Evolutionary conservation across 2,113 vertebrate genomes (phyloP).

Genomic region (Antechinus flavipes): DNA sequence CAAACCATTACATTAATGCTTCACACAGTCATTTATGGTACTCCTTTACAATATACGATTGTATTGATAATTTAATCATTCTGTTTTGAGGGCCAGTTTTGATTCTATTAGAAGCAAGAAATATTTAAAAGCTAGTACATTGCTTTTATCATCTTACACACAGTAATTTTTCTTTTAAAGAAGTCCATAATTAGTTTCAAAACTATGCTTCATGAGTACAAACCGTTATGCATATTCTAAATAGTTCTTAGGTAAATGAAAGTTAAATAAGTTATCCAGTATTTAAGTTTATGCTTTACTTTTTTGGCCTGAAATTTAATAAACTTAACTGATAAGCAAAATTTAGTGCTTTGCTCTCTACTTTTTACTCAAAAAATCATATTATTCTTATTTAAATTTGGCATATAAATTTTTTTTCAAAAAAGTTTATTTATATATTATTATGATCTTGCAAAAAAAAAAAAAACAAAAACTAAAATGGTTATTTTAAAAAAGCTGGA

Average conservation of each 20-base stretch:
- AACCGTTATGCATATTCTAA: background rate
- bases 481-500: background rate
- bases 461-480: background rate
- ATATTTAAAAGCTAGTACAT: background rate
- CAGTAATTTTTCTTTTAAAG: slow-evolving; percentile 30
- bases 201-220: background rate
- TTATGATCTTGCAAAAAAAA: background rate
- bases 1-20: background rate
- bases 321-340: slow-evolving; percentile 22
- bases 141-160: background rate
- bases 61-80: background rate
- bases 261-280: background rate
- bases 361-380: slow-evolving; percentile 9
- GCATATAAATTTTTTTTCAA: slow-evolving; percentile 2
- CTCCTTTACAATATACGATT: too few species aligned
- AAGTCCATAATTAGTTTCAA: background rate
- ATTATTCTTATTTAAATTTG: background rate
- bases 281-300: slow-evolving; percentile 3
- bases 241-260: background rate
- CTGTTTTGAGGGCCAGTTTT: background rate
- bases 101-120: background rate
- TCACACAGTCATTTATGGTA: background rate
- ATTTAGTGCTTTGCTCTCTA: slow-evolving; percentile 6
- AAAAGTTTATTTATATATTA: background rate
- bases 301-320: slow-evolving; percentile 12